Evolutionary conservation across 2,113 vertebrate genomes (phyloP).

Genomic region (Muscicapa adusta): DNA sequence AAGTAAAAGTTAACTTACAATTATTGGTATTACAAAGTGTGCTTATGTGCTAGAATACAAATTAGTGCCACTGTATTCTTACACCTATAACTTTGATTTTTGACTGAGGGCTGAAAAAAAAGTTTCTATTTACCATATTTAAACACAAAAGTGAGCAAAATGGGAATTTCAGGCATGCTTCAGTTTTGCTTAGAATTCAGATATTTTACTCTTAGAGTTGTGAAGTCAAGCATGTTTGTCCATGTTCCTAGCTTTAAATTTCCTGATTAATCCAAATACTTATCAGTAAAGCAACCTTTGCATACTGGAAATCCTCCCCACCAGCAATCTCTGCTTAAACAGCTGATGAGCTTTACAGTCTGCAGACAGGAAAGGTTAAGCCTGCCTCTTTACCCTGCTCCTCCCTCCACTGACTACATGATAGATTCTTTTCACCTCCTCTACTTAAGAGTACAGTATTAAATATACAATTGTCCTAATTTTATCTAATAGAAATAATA

Average conservation of each 20-base stretch:
- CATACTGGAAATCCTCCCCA: not conserved
- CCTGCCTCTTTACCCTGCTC: not conserved
- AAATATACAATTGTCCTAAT: not conserved
- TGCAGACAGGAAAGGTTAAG: slow-evolving; percentile 8
- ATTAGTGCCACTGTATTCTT: not conserved
- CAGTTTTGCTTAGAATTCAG: not conserved
- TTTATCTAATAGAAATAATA: not conserved
- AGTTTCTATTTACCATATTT: not conserved
- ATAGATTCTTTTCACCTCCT: not conserved
- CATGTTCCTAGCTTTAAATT: not conserved
- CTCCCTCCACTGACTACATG: not conserved
- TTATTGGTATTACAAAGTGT: not conserved
- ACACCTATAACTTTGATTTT: not conserved
- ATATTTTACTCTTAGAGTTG: not conserved
- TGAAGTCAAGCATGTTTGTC: not conserved
- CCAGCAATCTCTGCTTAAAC: slow-evolving; percentile 32
- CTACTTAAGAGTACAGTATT: not conserved
- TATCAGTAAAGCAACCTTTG: slow-evolving; percentile 22
- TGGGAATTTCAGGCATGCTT: not conserved
- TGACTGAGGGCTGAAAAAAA: not conserved
- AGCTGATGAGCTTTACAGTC: slow-evolving; percentile 17
- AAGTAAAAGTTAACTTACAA: slow-evolving; percentile 29
- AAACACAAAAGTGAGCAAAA: not conserved
- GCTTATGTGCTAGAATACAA: not conserved
- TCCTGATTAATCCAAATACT: not conserved